Base-by-base conservation (phyloP, 2,888 invertebrate genomes). In the Drosophila ezoana region DNA sequence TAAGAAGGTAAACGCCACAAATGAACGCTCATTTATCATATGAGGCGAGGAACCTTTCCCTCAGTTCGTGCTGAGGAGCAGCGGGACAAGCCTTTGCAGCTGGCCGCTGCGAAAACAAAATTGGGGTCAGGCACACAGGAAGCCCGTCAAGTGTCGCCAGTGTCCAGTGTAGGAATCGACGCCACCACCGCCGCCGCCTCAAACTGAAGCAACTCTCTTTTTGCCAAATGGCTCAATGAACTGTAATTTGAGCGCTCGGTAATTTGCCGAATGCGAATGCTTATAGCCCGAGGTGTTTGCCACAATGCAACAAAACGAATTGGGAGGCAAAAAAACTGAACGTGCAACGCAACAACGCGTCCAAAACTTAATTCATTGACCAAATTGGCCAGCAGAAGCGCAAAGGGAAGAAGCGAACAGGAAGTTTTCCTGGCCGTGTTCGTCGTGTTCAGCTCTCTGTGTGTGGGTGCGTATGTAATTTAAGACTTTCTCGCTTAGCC, bases 381-480 rank as follows among this genome's bases (percentile, higher is more conserved):
- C 73, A 79, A 80, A 77, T 75, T 79, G 79, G 48, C 47, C 43
- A 49, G 56, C 57, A 54, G 57, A 51, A 23, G 65, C 20, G 40
- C 16, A 20, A 40, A 20, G 32, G 57, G 68, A 65, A 70, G 63
- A 70, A 63, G 60, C 62, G 40, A 18, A 44, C 56, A 61, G 54
- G 47, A 79, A 66, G 53, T 58, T 76, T 60, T 65, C 54, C 67
- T 64, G 40, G 23, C 40, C 74, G 35, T 58, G 49, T 40, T 41
- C 37, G 32, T 33, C 38, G 38, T 14, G 14, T 14, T 14, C 14
- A 38, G 38, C 14, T 38, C 14, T 38, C 10, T 37, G 45, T 65
- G 76, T 80, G 87, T 83, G 81, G 85, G 85, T 84, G 83, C 72
- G 74, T 81, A 59, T 84, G 83, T 87, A 87, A 83, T 81, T 84